Conservation (phyloP, 1,140 invertebrate genomes). For the Euschistus heros region DNA sequence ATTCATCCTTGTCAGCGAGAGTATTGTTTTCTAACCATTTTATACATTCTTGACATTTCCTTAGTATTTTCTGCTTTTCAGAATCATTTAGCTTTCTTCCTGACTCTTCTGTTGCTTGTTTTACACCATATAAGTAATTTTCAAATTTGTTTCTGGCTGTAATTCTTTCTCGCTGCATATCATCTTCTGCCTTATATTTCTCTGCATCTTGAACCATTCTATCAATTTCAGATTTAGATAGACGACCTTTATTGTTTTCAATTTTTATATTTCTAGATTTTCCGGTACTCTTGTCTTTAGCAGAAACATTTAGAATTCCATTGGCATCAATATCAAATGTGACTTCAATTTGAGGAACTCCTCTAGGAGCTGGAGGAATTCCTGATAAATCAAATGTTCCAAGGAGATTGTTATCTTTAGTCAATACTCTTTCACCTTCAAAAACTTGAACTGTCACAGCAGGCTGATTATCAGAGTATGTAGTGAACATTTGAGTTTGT, state of each 20-base stretch:
- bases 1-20: slow-evolving; percentile 63
- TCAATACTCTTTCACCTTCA: slow-evolving; percentile 62
- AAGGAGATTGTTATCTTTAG: slow-evolving; percentile 82
- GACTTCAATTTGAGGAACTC: slow-evolving; percentile 62
- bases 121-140: slow-evolving; percentile 58
- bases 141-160: slow-evolving; percentile 55
- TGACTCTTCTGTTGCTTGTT: slow-evolving; percentile 39
- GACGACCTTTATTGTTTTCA: slow-evolving; percentile 45
- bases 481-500: slow-evolving; percentile 42
- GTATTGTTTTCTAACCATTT: slow-evolving; percentile 54
- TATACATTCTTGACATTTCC: slow-evolving; percentile 44
- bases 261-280: slow-evolving; percentile 43
- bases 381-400: slow-evolving; percentile 64
- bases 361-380: slow-evolving; percentile 50
- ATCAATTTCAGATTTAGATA: slow-evolving; percentile 45
- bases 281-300: slow-evolving; percentile 42
- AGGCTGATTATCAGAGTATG: slow-evolving; percentile 52
- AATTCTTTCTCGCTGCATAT: slow-evolving; percentile 45
- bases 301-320: slow-evolving; percentile 60
- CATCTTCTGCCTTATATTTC: slow-evolving; percentile 45
- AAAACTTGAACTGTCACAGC: slow-evolving; percentile 66
- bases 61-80: slow-evolving; percentile 34
- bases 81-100: slow-evolving; percentile 33
- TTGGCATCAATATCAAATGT: slow-evolving; percentile 66
- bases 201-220: slow-evolving; percentile 59